These are phyloP conservation scores for Anabacerthia variegaticeps DNA, from an alignment of 2,797 vertebrate genomes.

Conservation along the genomic window DNA sequence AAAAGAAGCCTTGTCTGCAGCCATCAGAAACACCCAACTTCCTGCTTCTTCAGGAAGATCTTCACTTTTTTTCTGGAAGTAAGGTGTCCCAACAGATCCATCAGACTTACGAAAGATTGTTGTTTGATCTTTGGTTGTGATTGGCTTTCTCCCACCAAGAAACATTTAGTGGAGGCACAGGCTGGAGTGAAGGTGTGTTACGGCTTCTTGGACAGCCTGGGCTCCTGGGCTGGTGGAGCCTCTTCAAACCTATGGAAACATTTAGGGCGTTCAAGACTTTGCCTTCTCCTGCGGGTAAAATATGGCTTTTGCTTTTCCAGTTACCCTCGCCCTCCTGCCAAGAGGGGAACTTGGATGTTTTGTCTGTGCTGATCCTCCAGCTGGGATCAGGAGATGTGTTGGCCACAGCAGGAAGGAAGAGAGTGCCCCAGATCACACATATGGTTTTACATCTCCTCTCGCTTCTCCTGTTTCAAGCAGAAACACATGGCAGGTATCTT, in stretches of 20 bases:
- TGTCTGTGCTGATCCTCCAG: constrained; percentile 4
- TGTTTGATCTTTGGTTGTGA: neutral
- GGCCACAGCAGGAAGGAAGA: neutral
- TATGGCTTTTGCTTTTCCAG: neutral
- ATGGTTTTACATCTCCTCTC: constrained; percentile 27
- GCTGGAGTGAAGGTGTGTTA: neutral
- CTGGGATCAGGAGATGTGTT: neutral
- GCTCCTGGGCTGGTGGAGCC: neutral
- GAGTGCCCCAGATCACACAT: neutral
- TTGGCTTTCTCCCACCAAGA: neutral
- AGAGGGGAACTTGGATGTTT: constrained; percentile 8
- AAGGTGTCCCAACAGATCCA: neutral
- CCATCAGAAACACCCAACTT: neutral
- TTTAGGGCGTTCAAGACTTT: neutral
- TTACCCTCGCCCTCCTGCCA: neutral
- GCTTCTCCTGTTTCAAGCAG: constrained; percentile 4
- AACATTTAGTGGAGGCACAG: accelerated
- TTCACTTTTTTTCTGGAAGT: neutral
- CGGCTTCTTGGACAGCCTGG: neutral
- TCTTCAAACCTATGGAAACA: neutral
- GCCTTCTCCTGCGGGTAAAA: constrained; percentile 8
- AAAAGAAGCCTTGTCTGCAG: neutral
- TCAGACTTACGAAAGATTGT: neutral
- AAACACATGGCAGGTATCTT: constrained; percentile 42
- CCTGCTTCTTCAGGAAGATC: neutral